phyloP scores from a whole-genome alignment of 2,113 vertebrate genomes.

The Polypterus bichir region DNA sequence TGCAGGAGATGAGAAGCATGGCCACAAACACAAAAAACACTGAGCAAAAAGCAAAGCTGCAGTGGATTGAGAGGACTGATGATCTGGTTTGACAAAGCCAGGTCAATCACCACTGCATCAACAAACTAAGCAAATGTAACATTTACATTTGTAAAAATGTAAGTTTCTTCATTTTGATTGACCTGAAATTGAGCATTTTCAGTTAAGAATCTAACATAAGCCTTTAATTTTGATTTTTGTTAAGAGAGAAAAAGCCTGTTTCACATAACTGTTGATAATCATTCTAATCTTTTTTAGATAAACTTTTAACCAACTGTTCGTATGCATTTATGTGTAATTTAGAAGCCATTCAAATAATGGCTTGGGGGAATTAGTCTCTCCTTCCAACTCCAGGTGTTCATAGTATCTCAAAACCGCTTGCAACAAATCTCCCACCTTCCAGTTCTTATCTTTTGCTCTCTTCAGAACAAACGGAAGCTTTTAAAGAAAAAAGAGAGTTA shows the following conservation, averaged over 20 bases:
- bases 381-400: constrained; percentile 42
- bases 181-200: neutral
- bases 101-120: constrained; percentile 18
- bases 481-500: constrained; percentile 13
- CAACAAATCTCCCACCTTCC: constrained; percentile 77
- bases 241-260: too few relatives aligned
- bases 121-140: constrained; percentile 10
- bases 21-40: constrained; percentile 1
- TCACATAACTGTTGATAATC: too few relatives aligned
- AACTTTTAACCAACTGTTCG: too few relatives aligned
- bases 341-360: constrained; percentile 80
- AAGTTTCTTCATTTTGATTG: constrained; percentile 17
- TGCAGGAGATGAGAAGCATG: too few relatives aligned
- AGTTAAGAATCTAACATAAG: too few relatives aligned
- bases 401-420: constrained; percentile 77
- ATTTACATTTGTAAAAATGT: constrained; percentile 21
- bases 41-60: constrained; percentile 6
- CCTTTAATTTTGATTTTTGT: too few relatives aligned
- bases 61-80: constrained; percentile 21
- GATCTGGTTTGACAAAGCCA: constrained; percentile 26
- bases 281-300: too few relatives aligned
- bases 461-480: constrained; percentile 66
- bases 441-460: constrained; percentile 59
- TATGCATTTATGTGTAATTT: constrained; percentile 55
- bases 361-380: constrained; percentile 25